Evolutionary conservation across 1,140 invertebrate genomes (phyloP), one percentile per base, ranked within the genome.

Genomic region (Chrysopa pallens): DNA sequence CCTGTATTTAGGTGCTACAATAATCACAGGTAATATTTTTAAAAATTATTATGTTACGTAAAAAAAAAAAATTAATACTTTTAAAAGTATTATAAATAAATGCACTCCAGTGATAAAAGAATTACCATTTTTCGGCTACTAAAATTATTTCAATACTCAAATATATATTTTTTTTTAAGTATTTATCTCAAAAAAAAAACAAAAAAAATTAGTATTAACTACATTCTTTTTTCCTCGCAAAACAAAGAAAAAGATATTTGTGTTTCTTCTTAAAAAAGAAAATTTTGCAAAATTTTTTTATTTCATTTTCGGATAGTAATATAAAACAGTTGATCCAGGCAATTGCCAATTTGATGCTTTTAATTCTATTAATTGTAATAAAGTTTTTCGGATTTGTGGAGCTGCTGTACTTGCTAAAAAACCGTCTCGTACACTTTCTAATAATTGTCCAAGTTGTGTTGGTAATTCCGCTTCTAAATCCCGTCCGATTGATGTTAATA

Each of bases 291-390:
- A 2, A 33, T 33, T 12, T 33, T 33, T 11, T 55, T 52, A 73
- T 51, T 73, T 73, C 39, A 68, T 66, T 46, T 72, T 74, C 38
- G 84, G 83, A 60, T 89, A 89, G 61, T 91, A 91, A 62, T 92
- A 92, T 39, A 87, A 73, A 29, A 90, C 80, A 2, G 87, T 84
- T 6, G 82, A 78, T 17, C 84, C 84, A 13, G 84, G 80, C 37
- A 91, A 67, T 57, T 89, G 81, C 88, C 88, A 91, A 53, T 81
- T 76, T 0, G 83, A 83, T 1, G 86, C 85, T 55, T 85, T 80
- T 38, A 91, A 65, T 56, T 91, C 88, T 43, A 92, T 88, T 17
- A 91, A 66, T 60, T 91, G 86, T 43, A 91, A 66, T 11, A 91
- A 67, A 1, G 84, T 89, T 54, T 84, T 83, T 45, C 81, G 71